Base-by-base conservation (phyloP, 2,888 invertebrate genomes). In the Lasioglossum calceatum region DNA sequence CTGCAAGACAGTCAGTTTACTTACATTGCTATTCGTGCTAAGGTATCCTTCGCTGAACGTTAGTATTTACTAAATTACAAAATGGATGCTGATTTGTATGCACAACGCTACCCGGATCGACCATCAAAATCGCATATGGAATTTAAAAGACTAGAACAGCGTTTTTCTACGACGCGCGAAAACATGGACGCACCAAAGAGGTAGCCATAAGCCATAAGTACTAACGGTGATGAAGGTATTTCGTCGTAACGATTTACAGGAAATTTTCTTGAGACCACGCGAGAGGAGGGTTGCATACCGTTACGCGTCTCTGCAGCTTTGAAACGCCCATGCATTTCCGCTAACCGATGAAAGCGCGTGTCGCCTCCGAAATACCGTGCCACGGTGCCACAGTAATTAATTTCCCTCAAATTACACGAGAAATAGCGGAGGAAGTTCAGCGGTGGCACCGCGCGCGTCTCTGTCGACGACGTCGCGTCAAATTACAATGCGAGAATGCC, bases 391-490 rank as follows among this genome's bases (percentile, higher is more conserved):
- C 79, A 83, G 82, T 83, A 82, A 87, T 87, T 87, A 87, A 81
- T 87, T 87, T 87, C 84, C 87, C 87, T 87, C 81, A 87, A 87
- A 87, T 87, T 84, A 71, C 87, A 84, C 67, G 84, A 87, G 81
- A 82, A 87, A 84, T 74, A 72, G 71, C 67, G 73, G 77, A 58
- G 87, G 71, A 87, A 87, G 71, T 87, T 75, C 61, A 44, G 77
- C 44, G 36, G 77, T 39, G 54, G 78, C 61, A 50, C 67, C 27
- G 78, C 81, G 71, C 87, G 74, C 79, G 77, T 67, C 47, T 77
- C 78, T 61, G 47, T 79, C 86, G 70, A 64, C 32, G 32, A 64
- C 27, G 27, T 47, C 77, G 79, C 79, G 81, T 82, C 79, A 87
- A 84, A 87, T 87, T 87, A 84, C 79, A 87, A 84, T 79, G 86